Base-by-base conservation (phyloP, 2,113 vertebrate species). In the Pitta sordida region DNA sequence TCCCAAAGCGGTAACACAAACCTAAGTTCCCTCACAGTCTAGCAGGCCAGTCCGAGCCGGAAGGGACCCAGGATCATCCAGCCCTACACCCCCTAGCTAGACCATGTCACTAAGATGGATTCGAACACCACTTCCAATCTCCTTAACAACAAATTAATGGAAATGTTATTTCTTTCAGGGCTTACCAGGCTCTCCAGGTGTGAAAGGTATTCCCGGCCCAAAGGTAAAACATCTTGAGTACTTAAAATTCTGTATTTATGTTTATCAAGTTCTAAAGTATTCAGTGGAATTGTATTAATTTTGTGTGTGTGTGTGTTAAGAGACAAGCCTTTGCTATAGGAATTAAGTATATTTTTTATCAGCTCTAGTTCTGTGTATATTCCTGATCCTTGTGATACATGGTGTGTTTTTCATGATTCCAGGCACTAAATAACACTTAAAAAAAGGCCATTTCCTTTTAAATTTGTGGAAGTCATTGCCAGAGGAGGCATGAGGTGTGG, bases 131-230 rank as follows among this genome's bases (percentile, higher is more conserved):
- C 86, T 88, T 85, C 43, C 22, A 64, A 7, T 62, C 18, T 23
- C 23, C 4, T 51, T 32, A 52, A 67, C 29, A 90, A 62, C n/a
- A 86, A 58, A 76, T 7, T 53, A 86, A 58, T 63, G 2, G 78
- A 29, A 16, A 82, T 83, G 1, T 58, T 68, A 34, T 51, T 92
- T 88, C 68, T 97, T 97, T 94, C 73, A 99, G 99, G 99, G 99
- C 84, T 97, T 99, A 30, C 98, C 98, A 92, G 99, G 99, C 37
- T 95, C 96, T 90, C 97, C 98, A 76, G 99, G 99, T 85, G 96
- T 98, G 91, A 99, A 99, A 96, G 99, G 99, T 86, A 79, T 95
- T 91, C 71, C 97, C 34, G 99, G 99, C 71, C 91, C 97, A 83
- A 99, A 99, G 99, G 99, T 99, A 96, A 97, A 85, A 48, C 3